Conservation (phyloP, 2,113 vertebrate genomes). For the Tragulus kanchil region DNA sequence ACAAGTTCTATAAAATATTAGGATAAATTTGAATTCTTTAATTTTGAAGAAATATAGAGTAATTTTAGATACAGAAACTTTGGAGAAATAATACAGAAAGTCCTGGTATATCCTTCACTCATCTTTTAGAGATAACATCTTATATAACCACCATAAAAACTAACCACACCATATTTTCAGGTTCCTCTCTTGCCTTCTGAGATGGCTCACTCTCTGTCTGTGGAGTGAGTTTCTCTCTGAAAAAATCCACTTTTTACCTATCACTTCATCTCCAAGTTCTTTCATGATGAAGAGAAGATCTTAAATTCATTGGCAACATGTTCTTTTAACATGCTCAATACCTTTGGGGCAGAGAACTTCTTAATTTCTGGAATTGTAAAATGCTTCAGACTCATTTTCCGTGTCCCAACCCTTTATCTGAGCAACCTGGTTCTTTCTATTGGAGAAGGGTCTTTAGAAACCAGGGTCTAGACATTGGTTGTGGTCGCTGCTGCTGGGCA, state of each 20-base stretch:
- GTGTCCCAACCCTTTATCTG: not conserved
- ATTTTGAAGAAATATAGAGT: not conserved
- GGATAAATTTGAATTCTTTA: not conserved
- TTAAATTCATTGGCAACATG: not conserved
- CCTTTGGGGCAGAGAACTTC: not conserved
- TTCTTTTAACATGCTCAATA: not conserved
- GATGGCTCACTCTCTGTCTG: not conserved
- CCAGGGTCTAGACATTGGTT: not conserved
- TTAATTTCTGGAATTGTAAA: not conserved
- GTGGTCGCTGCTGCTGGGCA: not conserved
- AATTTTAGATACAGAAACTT: constrained; percentile 14
- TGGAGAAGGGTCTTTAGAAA: not conserved
- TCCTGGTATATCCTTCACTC: not conserved
- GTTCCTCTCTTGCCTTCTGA: not conserved
- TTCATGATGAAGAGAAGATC: not conserved
- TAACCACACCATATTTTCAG: not conserved
- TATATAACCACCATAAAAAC: not conserved
- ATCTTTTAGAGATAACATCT: not conserved
- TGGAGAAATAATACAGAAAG: not conserved
- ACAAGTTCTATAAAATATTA: not conserved
- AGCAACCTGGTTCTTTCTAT: not conserved
- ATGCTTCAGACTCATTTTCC: not conserved
- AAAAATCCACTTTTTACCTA: not conserved
- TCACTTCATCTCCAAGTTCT: not conserved
- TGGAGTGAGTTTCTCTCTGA: not conserved